Percentiles rank a stretch among this genome's conserved stretches.
phyloP scores from a whole-genome alignment of 2,797 vertebrate genomes.

The Numenius phaeopus region DNA sequence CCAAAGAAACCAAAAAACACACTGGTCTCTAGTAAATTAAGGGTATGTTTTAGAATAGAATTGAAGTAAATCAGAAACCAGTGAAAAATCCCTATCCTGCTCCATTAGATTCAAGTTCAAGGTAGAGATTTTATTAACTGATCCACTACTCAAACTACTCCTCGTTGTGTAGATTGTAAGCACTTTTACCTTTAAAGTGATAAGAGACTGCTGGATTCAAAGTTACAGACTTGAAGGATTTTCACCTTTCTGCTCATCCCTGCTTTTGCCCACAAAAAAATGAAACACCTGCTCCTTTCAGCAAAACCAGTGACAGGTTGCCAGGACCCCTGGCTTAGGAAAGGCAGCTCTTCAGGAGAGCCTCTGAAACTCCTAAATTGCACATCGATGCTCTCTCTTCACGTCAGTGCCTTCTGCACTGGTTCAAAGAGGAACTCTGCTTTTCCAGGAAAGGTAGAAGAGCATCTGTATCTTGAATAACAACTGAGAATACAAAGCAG shows the following conservation, averaged over 20 bases:
- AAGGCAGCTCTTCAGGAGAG: background rate
- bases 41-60: conserved; percentile 46
- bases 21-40: conserved; percentile 56
- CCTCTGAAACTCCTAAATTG: background rate
- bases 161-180: background rate
- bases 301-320: background rate
- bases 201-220: conserved; percentile 16
- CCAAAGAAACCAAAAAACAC: background rate
- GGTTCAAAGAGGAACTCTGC: background rate
- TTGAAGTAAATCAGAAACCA: conserved; percentile 40
- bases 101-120: background rate
- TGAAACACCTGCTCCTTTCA: background rate
- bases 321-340: background rate
- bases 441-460: background rate
- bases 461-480: background rate
- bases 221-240: background rate
- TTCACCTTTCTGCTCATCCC: background rate
- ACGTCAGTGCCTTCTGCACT: background rate
- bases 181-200: background rate
- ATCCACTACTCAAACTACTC: conserved; percentile 22
- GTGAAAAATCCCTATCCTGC: conserved; percentile 52
- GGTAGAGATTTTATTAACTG: conserved; percentile 26
- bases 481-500: background rate
- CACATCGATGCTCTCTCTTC: background rate
- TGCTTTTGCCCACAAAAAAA: background rate